Evolutionary conservation across 2,888 invertebrate genomes (phyloP), one percentile per base, ranked within the genome.

Genomic region (Catocala sponsa): DNA sequence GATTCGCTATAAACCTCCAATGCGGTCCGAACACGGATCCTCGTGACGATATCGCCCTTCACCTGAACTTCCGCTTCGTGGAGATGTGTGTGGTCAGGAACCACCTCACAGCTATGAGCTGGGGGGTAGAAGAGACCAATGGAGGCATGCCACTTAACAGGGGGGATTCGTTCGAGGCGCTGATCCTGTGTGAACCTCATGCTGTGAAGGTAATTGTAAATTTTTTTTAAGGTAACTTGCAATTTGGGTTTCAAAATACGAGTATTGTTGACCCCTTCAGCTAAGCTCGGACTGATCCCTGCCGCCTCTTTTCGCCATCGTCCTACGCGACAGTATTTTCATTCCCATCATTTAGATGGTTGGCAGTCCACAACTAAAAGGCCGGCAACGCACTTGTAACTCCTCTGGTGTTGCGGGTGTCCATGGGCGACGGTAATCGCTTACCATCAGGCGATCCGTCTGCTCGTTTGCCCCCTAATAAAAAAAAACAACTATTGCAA

Each of bases 1-100:
- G 97, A 70, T 97, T 98, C 85, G 96, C 97, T 0, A 95, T 98
- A 5, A 97, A 98, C 88, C 95, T 97, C 33, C 97, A 97, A 80
- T 95, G 96, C 73, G 97, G 97, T 0, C 96, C 97, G 0, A 96
- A 95, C 80, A 94, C 96, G 0, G 96, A 96, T 79, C 97, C 97
- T 0, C 93, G 96, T 5, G 97, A 97, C 82, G 97, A 98, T 82
- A 96, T 97, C 52, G 97, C 97, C 0, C 89, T 98, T 1, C 98
- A 98, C 79, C 78, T 98, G 0, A 95, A 95, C 86, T 91, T 95
- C 74, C 89, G 95, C 0, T 94, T 95, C 80, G 81, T 90, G 4
- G 95, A 95, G 84, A 89, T 89, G 86, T 92, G 91, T 56, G 91
- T 95, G n/a, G 95, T 95, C 0, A 80, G 95, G 0, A 95, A 95